A percentile compares a stretch with the other conserved stretches of the same genome.
phyloP scores from a whole-genome alignment of 2,797 vertebrate genomes.

The Labroides dimidiatus region DNA sequence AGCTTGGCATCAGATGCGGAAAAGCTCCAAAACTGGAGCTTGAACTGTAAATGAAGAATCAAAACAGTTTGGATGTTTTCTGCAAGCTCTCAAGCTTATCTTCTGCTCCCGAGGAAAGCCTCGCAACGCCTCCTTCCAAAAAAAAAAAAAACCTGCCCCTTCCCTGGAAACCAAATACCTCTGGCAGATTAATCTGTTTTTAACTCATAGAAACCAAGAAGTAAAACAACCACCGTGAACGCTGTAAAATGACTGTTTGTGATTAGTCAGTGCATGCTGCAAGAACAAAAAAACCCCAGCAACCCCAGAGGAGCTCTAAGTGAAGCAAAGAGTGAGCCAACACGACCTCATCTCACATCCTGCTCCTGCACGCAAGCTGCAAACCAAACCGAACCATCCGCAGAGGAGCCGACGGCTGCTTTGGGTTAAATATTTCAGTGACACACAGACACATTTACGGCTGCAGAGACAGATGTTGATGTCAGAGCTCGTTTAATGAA shows the following conservation, averaged over 20 bases:
- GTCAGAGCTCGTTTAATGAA: neutral
- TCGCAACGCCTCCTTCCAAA: too few species aligned
- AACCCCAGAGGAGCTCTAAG: too few species aligned
- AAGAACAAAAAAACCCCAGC: slow-evolving; percentile 4
- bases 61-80: neutral
- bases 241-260: too few species aligned
- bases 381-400: neutral
- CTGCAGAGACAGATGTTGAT: neutral
- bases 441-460: neutral
- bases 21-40: neutral
- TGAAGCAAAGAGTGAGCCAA: neutral
- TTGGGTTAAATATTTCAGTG: too few species aligned
- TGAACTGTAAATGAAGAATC: neutral
- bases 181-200: neutral
- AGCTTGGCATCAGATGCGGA: neutral
- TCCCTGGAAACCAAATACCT: neutral
- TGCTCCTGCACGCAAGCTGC: neutral
- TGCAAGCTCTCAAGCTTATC: neutral
- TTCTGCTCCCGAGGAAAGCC: too few species aligned
- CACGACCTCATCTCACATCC: neutral
- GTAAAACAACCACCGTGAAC: neutral
- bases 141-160: too few species aligned
- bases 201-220: neutral
- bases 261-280: neutral
- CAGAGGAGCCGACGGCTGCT: neutral